Base-by-base conservation (phyloP, 1,140 invertebrate species). In the Drosophila arawakana region DNA sequence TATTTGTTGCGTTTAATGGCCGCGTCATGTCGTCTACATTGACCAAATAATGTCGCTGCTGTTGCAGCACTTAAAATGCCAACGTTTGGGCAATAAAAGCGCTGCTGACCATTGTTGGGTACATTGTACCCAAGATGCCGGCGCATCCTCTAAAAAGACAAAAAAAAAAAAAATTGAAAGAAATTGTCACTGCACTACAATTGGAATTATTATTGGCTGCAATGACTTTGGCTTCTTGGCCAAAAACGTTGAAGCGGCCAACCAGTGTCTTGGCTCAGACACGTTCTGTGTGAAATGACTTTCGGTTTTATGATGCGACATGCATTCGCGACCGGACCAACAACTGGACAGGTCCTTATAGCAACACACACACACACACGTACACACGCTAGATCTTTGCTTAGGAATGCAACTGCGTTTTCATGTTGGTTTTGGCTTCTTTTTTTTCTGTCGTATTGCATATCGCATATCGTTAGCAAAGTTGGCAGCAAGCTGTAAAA, bases 121-220 rank as follows among this genome's bases (percentile, higher is more conserved):
- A 84, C 84, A 89, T 84, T 89, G 84, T 89, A 89, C 84, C 84
- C 80, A 71, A 84, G 74, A 71, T 78, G 54, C 43, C 74, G 49
- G 77, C 62, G 60, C 77, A 82, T 78, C 75, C 75, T 74, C 57
- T 44, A 46, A 62, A 49, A 57, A 3, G 18, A 59, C 43, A 41
- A 9, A 13, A 34, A 65, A 37, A 15, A 58, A 67, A 66, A 11
- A 59, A 35, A 46, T 7, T 25, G n/a, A 58, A 78, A 89, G 65
- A 81, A 89, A 89, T 89, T 89, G 84, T 89, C 84, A 89, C 85
- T 89, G 84, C 75, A 84, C 85, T 81, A 85, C 85, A 89, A 89
- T 89, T 89, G 85, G 81, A 89, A 89, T 89, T 89, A 89, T 89
- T 89, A 89, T 89, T 89, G 85, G 85, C 85, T 89, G 85, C 85